Evolutionary conservation across 2,113 vertebrate genomes (phyloP), one percentile per base, ranked within the genome.

Genomic region (Beaufortia kweichowensis): DNA sequence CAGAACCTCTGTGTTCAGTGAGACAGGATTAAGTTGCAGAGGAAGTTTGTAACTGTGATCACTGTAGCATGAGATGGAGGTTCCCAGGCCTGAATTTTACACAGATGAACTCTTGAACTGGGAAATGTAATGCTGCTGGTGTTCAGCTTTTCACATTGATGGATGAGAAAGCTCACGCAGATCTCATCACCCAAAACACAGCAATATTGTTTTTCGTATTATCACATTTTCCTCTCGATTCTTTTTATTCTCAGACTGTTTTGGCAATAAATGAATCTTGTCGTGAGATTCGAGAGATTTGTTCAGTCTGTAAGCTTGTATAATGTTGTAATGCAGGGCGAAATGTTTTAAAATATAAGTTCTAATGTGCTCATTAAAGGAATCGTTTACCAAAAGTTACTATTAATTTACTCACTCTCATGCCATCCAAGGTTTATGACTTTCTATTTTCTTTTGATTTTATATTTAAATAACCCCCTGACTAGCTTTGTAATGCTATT

Each of bases 31-130:
- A 59, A 63, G 26, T 73, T 76, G 35, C 39, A 14, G n/a, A 28
- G n/a, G 39, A 62, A 67, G 53, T 76, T 43, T 79, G 55, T 10
- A 15, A 35, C 41, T 67, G 41, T 60, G 55, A 28, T 43, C 72
- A 60, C 62, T 76, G 71, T 50, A 70, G 65, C 69, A 75, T 78
- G 72, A 48, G 43, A 57, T 66, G 46, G 66, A 66, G 21, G 33
- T 72, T 75, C 76, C 67, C 79, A 81, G 61, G 66, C 39, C 61
- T 79, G 53, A 57, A 63, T 72, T 76, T 76, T 63, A 62, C 35
- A 61, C 41, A 23, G 46, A 14, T 76, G 57, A 63, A 56, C 75
- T 69, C 63, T 67, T 67, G 55, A 70, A 33, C 41, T 19, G 21
- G 12, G 21, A 43, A 67, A 64, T 3, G 60, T 62, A 41, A 76